Percentiles rank a stretch among this genome's conserved stretches.
Evolutionary conservation across 2,888 invertebrate species (phyloP).

Genomic region (Tanypteryx hageni): DNA sequence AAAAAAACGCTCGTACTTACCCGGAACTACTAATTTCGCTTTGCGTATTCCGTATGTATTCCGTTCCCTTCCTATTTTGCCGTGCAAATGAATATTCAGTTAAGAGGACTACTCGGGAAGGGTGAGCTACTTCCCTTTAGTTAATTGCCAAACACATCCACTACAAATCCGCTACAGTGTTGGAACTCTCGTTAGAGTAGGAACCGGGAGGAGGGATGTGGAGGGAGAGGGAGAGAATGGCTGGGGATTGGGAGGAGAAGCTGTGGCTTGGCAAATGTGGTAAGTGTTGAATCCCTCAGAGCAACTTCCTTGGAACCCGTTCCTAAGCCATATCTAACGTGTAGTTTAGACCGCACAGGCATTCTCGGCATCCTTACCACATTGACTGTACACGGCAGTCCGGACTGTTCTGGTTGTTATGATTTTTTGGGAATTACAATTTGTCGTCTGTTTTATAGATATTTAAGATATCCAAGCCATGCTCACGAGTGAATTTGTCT

Average conservation of each 20-base stretch:
- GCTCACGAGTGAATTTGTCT: too few species aligned
- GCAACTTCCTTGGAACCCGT: conserved; percentile 4
- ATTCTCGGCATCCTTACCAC: not conserved
- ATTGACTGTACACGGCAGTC: not conserved
- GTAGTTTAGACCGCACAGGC: conserved; percentile 28
- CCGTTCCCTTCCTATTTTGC: not conserved
- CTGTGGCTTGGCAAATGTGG: conserved; percentile 20
- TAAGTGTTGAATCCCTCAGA: not conserved
- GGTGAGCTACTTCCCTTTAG: not conserved
- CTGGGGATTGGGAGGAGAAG: not conserved
- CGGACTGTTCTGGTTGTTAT: not conserved
- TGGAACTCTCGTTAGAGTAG: conserved; percentile 28
- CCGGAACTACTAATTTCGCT: not conserved
- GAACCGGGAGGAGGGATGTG: not conserved
- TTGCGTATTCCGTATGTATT: not conserved
- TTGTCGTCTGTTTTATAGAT: too few species aligned
- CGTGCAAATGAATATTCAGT: not conserved
- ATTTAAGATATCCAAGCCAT: too few species aligned
- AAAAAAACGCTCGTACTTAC: not conserved
- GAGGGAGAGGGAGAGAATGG: not conserved
- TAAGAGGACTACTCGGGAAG: not conserved
- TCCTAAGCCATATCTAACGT: conserved; percentile 9
- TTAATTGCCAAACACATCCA: conserved; percentile 35
- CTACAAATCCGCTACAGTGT: conserved; percentile 23
- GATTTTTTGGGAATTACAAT: too few species aligned